Evolutionary conservation across 2,797 vertebrate species (phyloP), one percentile per base, ranked within the genome.

Genomic region (Macropodus opercularis): DNA sequence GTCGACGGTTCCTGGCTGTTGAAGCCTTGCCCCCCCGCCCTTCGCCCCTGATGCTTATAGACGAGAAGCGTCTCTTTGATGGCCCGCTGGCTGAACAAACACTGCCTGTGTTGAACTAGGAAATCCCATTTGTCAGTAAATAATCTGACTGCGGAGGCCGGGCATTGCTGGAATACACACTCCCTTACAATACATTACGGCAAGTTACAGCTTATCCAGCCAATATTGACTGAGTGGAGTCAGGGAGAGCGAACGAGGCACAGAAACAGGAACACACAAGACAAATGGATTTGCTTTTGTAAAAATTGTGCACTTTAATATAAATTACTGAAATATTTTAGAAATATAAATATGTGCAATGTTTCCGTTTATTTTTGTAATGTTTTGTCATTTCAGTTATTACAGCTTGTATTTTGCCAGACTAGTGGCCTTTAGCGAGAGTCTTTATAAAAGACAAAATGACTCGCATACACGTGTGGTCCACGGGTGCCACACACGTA

Each of bases 281-380:
- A 68, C 80, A 84, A 82, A 72, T 18, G 63, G 69, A 61, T 77
- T 90, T 81, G 81, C 93, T 96, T 94, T 94, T 95, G 96, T 98
- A 98, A 98, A 98, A 97, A 97, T 97, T 97, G 94, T 95, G 93
- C 94, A 95, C 94, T 98, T 99, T 98, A 99, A 98, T 98, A 99
- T 98, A 98, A 98, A 98, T 98, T 98, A 98, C 90, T 94, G 94
- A 95, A 96, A 96, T 94, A 88, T 92, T 91, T 94, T 96, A 97
- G 95, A 98, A 98, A 98, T 98, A 98, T 98, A 98, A 98, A 99
- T 97, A 98, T 97, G 97, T 99, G 97, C 97, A 99, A 98, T 93
- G 92, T 94, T 93, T 92, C 93, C 92, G 92, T 90, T 94, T 86
- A 83, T 90, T 89, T 86, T 80, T 83, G 82, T 90, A 87, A 91